Percentiles rank a stretch among this genome's conserved stretches.
Evolutionary conservation across 2,888 invertebrate species (phyloP).

Genomic region (Drosophila acutilabella): DNA sequence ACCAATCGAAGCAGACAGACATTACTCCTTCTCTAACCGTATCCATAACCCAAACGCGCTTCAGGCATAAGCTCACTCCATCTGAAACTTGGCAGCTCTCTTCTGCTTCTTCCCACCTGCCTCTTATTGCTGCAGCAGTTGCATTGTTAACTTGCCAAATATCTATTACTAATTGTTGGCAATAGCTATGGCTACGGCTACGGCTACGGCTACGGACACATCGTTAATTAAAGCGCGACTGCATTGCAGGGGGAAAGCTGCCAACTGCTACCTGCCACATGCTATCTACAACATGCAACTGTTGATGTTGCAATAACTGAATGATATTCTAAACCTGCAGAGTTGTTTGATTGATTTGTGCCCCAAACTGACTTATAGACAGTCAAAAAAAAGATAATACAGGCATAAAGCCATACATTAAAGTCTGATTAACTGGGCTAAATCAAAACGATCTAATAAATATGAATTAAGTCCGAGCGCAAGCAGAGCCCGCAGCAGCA

Average conservation of each 20-base stretch:
- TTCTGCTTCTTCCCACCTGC: not conserved
- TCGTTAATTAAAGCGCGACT: conserved; percentile 46
- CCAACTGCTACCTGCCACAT: conserved; percentile 1
- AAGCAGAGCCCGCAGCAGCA: conserved; percentile 36
- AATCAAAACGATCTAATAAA: conserved; percentile 25
- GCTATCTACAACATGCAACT: not conserved
- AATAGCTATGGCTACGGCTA: conserved; percentile 15
- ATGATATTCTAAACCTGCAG: not conserved
- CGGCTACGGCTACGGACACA: conserved; percentile 41
- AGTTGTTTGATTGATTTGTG: not conserved
- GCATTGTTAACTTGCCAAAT: conserved; percentile 64
- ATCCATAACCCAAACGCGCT: conserved; percentile 46
- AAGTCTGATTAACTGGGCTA: conserved; percentile 12
- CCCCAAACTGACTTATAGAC: not conserved
- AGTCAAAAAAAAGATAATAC: not conserved
- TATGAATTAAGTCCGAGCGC: conserved; percentile 12
- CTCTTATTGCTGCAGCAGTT: conserved; percentile 8
- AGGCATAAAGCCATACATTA: not conserved
- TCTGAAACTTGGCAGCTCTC: not conserved
- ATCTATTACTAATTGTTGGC: conserved; percentile 62
- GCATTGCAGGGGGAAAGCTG: not conserved
- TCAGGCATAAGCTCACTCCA: conserved; percentile 17
- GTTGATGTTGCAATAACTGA: not conserved
- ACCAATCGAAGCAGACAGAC: conserved; percentile 24
- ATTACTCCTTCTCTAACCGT: conserved; percentile 26